These are phyloP conservation scores for Meloe dianella DNA, from an alignment of 2,888 invertebrate genomes.

Conservation along the genomic window DNA sequence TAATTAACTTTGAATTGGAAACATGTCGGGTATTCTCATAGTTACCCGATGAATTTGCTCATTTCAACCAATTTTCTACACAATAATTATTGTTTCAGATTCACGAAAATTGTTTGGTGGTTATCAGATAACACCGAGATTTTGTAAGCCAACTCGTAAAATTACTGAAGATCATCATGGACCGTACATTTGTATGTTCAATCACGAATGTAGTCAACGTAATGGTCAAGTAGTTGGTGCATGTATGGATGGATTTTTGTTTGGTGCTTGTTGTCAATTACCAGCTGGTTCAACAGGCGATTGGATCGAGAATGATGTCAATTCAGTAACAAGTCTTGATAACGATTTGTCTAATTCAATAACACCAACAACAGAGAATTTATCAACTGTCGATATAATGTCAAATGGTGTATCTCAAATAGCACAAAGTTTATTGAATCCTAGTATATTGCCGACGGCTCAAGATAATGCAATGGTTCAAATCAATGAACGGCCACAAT, in stretches of 20 bases:
- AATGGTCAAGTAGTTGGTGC: conserved; percentile 86
- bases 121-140: conserved; percentile 82
- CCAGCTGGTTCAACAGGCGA: conserved; percentile 61
- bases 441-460: conserved; percentile 51
- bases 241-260: conserved; percentile 92
- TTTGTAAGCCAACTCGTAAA: conserved; percentile 75
- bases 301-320: conserved; percentile 42
- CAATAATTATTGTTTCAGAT: conserved; percentile 59
- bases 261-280: conserved; percentile 88
- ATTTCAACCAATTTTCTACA: no score
- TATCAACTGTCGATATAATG: conserved; percentile 60
- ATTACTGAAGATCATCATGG: conserved; percentile 67
- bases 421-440: conserved; percentile 61
- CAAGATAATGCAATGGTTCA: conserved; percentile 55
- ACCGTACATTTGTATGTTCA: conserved; percentile 90
- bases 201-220: conserved; percentile 83
- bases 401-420: conserved; percentile 66
- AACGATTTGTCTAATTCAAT: conserved; percentile 34
- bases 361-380: conserved; percentile 42
- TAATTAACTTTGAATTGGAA: background rate
- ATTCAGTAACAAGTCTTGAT: conserved; percentile 37
- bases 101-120: conserved; percentile 81
- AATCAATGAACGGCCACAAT: conserved; percentile 46
- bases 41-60: background rate
- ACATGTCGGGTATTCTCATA: background rate